Evolutionary conservation across 2,888 invertebrate species (phyloP), one percentile per base, ranked within the genome.

Genomic region (Perithous albicinctus): DNA sequence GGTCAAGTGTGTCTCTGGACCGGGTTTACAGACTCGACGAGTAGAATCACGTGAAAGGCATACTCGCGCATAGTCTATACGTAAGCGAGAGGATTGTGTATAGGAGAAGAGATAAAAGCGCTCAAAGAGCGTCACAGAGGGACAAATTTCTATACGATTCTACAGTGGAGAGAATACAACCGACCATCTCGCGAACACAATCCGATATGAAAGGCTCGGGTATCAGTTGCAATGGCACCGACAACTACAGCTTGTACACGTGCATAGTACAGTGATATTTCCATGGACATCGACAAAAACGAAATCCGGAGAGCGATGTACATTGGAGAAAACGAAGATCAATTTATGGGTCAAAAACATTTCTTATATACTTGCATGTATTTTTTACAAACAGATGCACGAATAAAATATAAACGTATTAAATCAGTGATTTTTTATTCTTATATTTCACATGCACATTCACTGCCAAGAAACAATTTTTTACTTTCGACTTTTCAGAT

Each of bases 141-240:
- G 41, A 61, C 61, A 61, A 61, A 61, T 61, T 61, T 61, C 20
- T 61, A 41, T 23, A n/a, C 18, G 20, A 61, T 61, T 61, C 12
- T 12, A 18, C 38, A 20, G 56, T 2, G 56, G 32, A 59, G 32
- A 59, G 56, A 59, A 59, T 59, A 35, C 18, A 61, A 61, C 8
- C 61, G 23, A 20, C 10, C 38, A n/a, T 41, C 23, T 38, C 12
- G 41, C 23, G 29, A 59, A 20, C 38, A 38, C 18, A 20, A 7
- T 15, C 32, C 35, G 10, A 35, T 38, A 41, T 61, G 20, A 29
- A 59, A 59, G 32, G 32, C 29, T 59, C 32, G 56, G 56, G 15
- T 59, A 59, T 59, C 56, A 32, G 56, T 59, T 8, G 56, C 56
- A 32, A 32, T 32, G 7, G 18, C 29, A 29, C 1, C 32, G 32